phyloP scores from a whole-genome alignment of 2,113 vertebrate species.

The Parus major region DNA sequence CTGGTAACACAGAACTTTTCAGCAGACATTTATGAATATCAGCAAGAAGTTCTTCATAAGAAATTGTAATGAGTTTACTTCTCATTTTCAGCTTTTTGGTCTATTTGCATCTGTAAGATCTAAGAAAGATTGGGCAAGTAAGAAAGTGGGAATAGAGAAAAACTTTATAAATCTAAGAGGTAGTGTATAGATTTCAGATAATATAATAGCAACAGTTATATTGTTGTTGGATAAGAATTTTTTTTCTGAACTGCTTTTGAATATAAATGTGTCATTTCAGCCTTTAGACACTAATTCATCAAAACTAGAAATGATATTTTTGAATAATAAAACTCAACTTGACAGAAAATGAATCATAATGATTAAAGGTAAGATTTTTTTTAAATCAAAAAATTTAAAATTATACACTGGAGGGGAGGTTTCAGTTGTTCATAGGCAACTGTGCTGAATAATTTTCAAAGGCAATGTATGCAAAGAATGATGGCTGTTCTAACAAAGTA shows the following conservation, averaged over 20 bases:
- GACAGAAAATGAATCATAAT: background rate
- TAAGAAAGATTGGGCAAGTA: background rate
- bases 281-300: background rate
- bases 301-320: background rate
- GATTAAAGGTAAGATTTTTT: background rate
- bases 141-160: background rate
- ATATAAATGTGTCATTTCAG: background rate
- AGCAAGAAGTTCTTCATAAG: background rate
- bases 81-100: background rate
- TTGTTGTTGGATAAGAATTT: background rate
- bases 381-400: background rate
- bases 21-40: background rate
- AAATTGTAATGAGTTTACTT: background rate
- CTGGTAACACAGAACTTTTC: background rate
- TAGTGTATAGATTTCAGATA: background rate
- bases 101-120: background rate
- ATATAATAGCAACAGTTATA: background rate
- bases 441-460: background rate
- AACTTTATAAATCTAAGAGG: background rate
- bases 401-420: background rate
- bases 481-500: background rate
- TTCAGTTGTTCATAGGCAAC: background rate
- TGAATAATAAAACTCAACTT: background rate
- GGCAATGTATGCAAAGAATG: background rate
- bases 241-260: background rate